phyloP scores from a whole-genome alignment of 2,888 invertebrate species.

The Chrysodeixis includens region DNA sequence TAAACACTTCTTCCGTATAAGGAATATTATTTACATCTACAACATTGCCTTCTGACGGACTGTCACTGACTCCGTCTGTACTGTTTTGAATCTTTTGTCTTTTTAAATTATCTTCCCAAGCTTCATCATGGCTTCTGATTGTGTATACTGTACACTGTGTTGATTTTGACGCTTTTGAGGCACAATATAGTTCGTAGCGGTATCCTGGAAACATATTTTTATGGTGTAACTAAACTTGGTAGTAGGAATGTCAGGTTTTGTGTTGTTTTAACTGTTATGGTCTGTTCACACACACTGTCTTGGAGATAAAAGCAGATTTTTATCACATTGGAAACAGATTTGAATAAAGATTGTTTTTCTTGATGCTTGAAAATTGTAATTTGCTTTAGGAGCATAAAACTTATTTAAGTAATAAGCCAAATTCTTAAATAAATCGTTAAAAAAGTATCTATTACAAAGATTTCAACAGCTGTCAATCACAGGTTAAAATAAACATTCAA shows the following conservation, averaged over 20 bases:
- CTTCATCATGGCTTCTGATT: slow-evolving; percentile 92
- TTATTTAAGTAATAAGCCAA: too few species aligned
- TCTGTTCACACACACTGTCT: too few species aligned
- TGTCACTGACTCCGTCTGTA: slow-evolving; percentile 7
- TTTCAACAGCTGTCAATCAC: not conserved
- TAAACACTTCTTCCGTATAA: slow-evolving; percentile 93
- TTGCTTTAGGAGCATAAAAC: too few species aligned
- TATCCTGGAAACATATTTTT: slow-evolving; percentile 90
- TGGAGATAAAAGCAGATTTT: too few species aligned
- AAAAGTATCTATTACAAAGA: too few species aligned
- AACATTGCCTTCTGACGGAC: slow-evolving; percentile 27
- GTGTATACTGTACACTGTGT: slow-evolving; percentile 97
- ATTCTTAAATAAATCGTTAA: too few species aligned
- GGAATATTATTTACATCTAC: slow-evolving; percentile 66
- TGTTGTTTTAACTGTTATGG: too few species aligned
- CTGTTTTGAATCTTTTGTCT: slow-evolving; percentile 66
- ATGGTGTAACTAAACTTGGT: too few species aligned
- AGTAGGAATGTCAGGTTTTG: too few species aligned
- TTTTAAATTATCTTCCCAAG: slow-evolving; percentile 92
- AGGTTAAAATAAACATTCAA: not conserved
- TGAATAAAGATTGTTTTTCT: too few species aligned
- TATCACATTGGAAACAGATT: too few species aligned
- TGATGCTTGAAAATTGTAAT: too few species aligned
- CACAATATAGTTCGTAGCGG: slow-evolving; percentile 98
- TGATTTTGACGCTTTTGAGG: slow-evolving; percentile 95